These are phyloP conservation scores for Trachelipus rathkii DNA, from an alignment of 1,140 invertebrate species.

Conservation along the genomic window DNA sequence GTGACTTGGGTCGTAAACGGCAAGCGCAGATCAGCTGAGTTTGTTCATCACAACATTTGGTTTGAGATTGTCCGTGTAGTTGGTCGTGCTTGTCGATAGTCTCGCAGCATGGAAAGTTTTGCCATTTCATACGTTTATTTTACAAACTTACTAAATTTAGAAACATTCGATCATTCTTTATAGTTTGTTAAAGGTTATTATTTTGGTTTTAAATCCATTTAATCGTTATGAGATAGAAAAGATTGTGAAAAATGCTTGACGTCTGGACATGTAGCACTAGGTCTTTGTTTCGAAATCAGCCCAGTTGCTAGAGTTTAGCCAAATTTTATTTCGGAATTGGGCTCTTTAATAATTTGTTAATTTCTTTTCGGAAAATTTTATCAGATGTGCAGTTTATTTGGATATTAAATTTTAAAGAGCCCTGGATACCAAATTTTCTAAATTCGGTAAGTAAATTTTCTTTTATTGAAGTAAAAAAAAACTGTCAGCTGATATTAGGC, in stretches of 20 bases:
- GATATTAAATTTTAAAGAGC: too few species aligned
- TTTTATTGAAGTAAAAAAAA: too few species aligned
- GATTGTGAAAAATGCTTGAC: background rate
- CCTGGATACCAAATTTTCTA: too few species aligned
- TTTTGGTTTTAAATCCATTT: too few species aligned
- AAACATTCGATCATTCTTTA: too few species aligned
- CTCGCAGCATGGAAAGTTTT: background rate
- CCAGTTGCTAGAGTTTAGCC: constrained; percentile 4
- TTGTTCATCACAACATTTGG: constrained; percentile 7
- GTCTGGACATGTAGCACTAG: constrained; percentile 1
- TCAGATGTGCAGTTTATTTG: too few species aligned
- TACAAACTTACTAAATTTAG: too few species aligned
- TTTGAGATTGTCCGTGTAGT: background rate
- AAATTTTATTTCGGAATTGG: background rate
- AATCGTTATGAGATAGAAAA: too few species aligned
- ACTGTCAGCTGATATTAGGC: background rate
- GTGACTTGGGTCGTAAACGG: background rate
- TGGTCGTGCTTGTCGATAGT: background rate
- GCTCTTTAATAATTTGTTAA: background rate
- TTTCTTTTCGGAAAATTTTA: too few species aligned
- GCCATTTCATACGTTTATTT: background rate
- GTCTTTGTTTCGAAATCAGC: constrained; percentile 4
- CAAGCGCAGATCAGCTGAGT: background rate
- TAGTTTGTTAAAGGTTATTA: too few species aligned
- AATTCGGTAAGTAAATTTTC: background rate